These are phyloP conservation scores for Gymnocypris eckloni DNA, from an alignment of 2,797 vertebrate species.

Conservation along the genomic window DNA sequence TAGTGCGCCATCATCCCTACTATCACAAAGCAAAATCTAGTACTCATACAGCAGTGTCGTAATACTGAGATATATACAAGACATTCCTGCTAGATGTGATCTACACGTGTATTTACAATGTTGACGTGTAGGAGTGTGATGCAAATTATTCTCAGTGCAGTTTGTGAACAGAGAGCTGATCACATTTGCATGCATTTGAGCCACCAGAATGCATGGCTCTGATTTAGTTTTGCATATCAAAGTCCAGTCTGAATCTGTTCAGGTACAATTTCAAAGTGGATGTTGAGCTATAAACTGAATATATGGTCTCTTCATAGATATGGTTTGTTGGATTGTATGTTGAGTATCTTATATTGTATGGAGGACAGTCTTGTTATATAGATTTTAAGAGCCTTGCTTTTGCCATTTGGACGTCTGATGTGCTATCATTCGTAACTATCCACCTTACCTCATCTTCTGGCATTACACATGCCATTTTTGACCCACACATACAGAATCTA, in stretches of 20 bases:
- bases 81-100: constrained; percentile 1
- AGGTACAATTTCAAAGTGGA: neutral
- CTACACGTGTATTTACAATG: neutral
- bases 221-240: neutral
- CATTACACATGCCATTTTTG: neutral
- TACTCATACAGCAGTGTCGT: neutral
- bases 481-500: neutral
- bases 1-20: neutral
- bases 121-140: neutral
- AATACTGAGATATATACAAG: neutral
- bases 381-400: neutral
- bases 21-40: neutral
- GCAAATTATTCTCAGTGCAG: neutral
- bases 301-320: neutral
- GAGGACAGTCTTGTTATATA: neutral
- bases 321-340: neutral
- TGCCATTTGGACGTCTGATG: neutral
- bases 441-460: neutral
- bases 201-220: neutral
- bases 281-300: neutral
- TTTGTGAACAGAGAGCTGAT: neutral
- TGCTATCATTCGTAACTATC: neutral
- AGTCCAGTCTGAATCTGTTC: neutral
- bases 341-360: no score
- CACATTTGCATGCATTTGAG: constrained; percentile 10